These are phyloP conservation scores for Trichonephila clavipes DNA, from an alignment of 1,140 invertebrate species.

Conservation along the genomic window DNA sequence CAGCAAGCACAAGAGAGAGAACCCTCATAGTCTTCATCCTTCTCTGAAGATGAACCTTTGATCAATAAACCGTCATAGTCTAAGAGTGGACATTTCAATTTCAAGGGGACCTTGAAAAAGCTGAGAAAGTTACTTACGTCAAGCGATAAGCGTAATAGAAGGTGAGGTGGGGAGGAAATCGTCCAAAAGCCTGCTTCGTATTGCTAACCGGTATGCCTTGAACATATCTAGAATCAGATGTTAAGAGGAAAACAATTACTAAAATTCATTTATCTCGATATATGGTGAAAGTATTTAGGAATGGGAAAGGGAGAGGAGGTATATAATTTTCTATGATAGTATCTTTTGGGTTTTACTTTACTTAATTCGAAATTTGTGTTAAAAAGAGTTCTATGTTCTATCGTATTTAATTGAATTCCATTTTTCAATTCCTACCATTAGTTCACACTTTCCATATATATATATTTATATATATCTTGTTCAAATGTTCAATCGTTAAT, in stretches of 20 bases:
- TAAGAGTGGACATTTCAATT: neutral
- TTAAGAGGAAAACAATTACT: conserved; percentile 34
- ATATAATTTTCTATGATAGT: neutral
- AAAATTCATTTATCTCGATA: conserved; percentile 27
- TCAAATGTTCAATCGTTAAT: no score
- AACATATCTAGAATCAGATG: neutral
- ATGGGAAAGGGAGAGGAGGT: no score
- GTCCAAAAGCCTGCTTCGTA: neutral
- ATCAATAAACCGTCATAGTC: conserved; percentile 10
- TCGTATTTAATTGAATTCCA: neutral
- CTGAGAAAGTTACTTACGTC: conserved; percentile 36
- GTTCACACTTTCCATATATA: no score
- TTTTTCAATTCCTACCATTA: neutral
- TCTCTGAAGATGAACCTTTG: neutral
- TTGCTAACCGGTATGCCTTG: conserved; percentile 58
- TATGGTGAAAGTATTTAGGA: neutral
- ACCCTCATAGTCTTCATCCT: conserved; percentile 38
- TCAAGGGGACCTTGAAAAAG: conserved; percentile 16
- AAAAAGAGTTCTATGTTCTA: neutral
- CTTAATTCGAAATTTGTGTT: neutral
- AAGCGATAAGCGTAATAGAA: neutral
- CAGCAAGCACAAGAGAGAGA: neutral
- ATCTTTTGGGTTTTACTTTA: neutral
- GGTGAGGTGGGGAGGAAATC: neutral
- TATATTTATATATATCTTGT: no score